phyloP scores from a whole-genome alignment of 2,888 invertebrate genomes.

The Amblyjoppa proteus region DNA sequence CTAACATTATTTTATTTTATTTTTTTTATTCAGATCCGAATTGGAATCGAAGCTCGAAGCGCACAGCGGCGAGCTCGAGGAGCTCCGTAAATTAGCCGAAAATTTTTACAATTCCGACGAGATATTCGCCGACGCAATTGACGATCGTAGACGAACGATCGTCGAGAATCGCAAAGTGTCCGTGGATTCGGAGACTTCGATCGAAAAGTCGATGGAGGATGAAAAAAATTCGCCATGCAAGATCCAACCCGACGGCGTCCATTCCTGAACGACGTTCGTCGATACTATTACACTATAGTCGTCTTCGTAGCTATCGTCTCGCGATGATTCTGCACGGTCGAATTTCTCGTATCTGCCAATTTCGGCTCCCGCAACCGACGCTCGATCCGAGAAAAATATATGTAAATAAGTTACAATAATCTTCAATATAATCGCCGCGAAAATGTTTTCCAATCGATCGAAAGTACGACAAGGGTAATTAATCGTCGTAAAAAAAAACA shows the following conservation, averaged over 20 bases:
- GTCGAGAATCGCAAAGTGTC: constrained; percentile 76
- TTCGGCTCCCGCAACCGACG: not conserved
- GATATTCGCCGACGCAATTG: constrained; percentile 74
- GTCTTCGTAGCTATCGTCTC: constrained; percentile 55
- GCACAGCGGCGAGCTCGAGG: constrained; percentile 75
- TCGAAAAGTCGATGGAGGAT: constrained; percentile 48
- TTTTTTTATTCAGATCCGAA: constrained; percentile 74
- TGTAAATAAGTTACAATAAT: constrained; percentile 59
- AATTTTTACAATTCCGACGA: constrained; percentile 75
- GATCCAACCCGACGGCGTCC: constrained; percentile 11
- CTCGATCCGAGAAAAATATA: constrained; percentile 36
- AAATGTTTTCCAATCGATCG: constrained; percentile 24
- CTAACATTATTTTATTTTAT: constrained; percentile 1
- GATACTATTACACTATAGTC: constrained; percentile 50
- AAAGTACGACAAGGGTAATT: constrained; percentile 12
- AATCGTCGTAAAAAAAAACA: not conserved
- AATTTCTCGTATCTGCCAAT: constrained; percentile 43
- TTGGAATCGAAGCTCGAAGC: constrained; percentile 81
- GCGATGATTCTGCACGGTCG: constrained; percentile 57
- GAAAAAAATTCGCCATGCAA: constrained; percentile 32
- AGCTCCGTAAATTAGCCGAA: constrained; percentile 76
- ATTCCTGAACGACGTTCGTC: constrained; percentile 6
- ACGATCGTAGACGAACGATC: constrained; percentile 75
- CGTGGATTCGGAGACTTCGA: constrained; percentile 27
- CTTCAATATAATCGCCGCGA: constrained; percentile 31